Base-by-base conservation (phyloP, 2,113 vertebrate genomes). In the Malurus melanocephalus region DNA sequence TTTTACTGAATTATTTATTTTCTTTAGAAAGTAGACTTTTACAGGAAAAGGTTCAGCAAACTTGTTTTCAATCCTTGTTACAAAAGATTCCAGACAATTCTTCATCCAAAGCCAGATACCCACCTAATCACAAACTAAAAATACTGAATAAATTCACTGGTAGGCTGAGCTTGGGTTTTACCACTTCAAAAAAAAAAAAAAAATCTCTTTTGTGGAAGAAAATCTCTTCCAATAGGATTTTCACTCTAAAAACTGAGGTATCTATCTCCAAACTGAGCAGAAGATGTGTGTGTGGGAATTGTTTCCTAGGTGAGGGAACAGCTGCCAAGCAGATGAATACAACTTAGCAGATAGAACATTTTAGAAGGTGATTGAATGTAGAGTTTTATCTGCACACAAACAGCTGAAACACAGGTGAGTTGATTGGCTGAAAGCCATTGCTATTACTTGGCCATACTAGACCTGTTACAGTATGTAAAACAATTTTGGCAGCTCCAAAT, bases 391-490 rank as follows among this genome's bases (percentile, higher is more conserved):
- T 89, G 32, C 67, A 59, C n/a, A 81, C 20, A 68, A 93, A 72
- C 57, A 87, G 19, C 40, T 73, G 30, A 60, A 94, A 60, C 35
- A 68, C 67, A 93, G 75, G 85, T 95, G 87, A 93, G 30, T 20
- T 52, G 51, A n/a, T 23, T 89, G 64, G 78, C 69, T 69, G 71
- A 90, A 80, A 91, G 87, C 46, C 71, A 66, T 56, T 76, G 18
- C 45, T 80, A 48, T 66, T 65, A 45, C 38, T 92, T 90, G 69
- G 40, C 51, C 16, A 35, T 51, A 76, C 17, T 84, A 74, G 52
- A 74, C 23, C 45, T 89, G 60, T 66, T 89, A 56, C 2, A 10
- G 35, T 35, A 85, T 28, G 27, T 55, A 74, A 80, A 93, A 76
- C 52, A 91, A 52, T 43, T 78, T 68, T 77, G 75, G 56, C 78